A percentile compares a stretch with the other conserved stretches of the same genome.
These are phyloP conservation scores for Zaprionus ornatus DNA, from an alignment of 1,140 invertebrate genomes.

Conservation along the genomic window DNA sequence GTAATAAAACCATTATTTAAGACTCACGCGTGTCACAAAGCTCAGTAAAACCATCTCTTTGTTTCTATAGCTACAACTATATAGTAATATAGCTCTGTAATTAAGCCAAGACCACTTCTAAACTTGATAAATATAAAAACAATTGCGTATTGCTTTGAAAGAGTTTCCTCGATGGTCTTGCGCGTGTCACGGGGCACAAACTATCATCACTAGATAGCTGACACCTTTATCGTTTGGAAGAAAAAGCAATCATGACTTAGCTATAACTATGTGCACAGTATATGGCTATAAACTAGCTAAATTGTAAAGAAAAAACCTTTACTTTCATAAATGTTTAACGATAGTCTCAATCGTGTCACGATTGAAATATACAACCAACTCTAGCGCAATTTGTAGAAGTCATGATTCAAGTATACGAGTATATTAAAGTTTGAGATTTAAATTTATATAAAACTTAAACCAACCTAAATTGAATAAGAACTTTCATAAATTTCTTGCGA, in stretches of 20 bases:
- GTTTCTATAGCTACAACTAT: neutral
- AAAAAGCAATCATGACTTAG: neutral
- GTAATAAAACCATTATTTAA: too few species aligned
- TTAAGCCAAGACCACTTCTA: too few species aligned
- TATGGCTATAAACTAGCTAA: neutral
- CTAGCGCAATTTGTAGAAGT: neutral
- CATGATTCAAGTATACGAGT: fast-evolving
- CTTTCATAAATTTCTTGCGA: neutral
- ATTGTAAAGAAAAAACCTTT: neutral
- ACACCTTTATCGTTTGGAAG: too few species aligned
- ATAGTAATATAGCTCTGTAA: too few species aligned
- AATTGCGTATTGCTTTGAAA: neutral
- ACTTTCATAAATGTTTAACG: neutral
- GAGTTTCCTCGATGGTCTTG: neutral
- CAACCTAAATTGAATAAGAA: too few species aligned
- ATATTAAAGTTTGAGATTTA: too few species aligned
- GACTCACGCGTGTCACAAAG: too few species aligned
- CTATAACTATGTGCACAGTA: neutral
- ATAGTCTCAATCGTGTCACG: neutral
- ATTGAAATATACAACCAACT: fast-evolving
- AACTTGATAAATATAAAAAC: too few species aligned
- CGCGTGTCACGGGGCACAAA: neutral
- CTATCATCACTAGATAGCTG: neutral
- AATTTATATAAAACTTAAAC: too few species aligned
- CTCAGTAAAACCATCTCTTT: too few species aligned